Evolutionary conservation across 2,888 invertebrate genomes (phyloP), one percentile per base, ranked within the genome.

Genomic region (Drosophila atripex): DNA sequence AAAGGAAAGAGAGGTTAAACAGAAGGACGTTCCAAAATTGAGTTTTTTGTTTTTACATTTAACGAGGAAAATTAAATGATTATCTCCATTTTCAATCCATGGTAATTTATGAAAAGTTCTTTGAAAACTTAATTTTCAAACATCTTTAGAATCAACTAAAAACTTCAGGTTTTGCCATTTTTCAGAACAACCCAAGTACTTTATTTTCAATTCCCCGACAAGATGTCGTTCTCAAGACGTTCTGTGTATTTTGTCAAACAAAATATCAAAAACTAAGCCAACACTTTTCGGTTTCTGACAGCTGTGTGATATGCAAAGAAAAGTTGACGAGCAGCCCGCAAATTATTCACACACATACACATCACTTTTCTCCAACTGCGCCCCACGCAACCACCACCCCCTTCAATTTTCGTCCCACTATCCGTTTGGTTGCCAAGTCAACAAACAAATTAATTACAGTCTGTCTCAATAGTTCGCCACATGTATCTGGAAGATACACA

Each of bases 371-470:
- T 21, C 28, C 28, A 28, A 28, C 28, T 3, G 2, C 45, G 28
- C 4, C 52, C 32, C 32, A 9, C 32, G n/a, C 25, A 1, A 11
- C 18, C 30, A 1, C 21, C 21, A n/a, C 21, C 14, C 32, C n/a
- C 12, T 14, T n/a, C 11, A 28, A 6, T 35, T 35, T 9, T 28
- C 18, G 1, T 9, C 50, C 28, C 39, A 18, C 18, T 41, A 14
- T 16, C 39, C 39, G 38, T 14, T 47, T 21, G 43, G 72, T 84
- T 85, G 85, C 77, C 76, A 87, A 87, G 84, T 87, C 84, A 84
- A 84, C 84, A 85, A 80, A 84, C 85, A 87, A 85, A 84, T 84
- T 84, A 84, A 84, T 84, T 84, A 82, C 84, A 74, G 79, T 56
- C 79, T 77, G 86, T 84, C 83, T 86, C 86, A 80, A 86, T 86